Evolutionary conservation across 2,888 invertebrate species (phyloP), one percentile per base, ranked within the genome.

Genomic region (Leucophenga montana): DNA sequence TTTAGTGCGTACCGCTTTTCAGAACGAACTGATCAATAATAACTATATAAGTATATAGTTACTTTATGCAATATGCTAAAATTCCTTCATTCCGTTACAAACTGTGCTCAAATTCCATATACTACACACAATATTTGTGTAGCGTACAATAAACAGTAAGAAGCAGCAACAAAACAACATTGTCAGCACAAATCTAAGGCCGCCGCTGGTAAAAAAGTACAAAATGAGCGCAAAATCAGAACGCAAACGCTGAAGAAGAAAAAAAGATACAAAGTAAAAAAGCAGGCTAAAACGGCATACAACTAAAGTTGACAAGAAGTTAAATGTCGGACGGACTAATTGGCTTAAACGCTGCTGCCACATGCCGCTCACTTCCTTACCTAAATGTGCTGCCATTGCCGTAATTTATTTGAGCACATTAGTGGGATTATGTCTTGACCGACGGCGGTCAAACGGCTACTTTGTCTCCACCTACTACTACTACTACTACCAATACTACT

Each of bases 281-380:
- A 73, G 74, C 72, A 69, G 75, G 69, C 75, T 18, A 68, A 70
- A 66, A 72, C 76, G 73, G 73, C 61, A 73, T 73, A 74, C 81
- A 77, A 84, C 79, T 83, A 84, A 85, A 82, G 85, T 84, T 82
- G 82, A 83, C 85, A 87, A 81, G 86, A 87, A 87, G 83, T 85
- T 85, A 86, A 87, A 86, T 84, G 87, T 84, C 86, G 85, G 83
- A 85, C 85, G 86, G 86, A 86, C 86, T 86, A 86, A 86, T 86
- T 86, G 86, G 86, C 86, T 87, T 87, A 82, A 82, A 82, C 82
- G 82, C 77, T 82, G 85, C 61, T 61, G 13, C 18, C n/a, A 20
- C 62, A 59, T 22, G 57, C 54, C 18, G 2, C 27, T 27, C 27
- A 22, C 59, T 33, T 9, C n/a, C 59, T 4, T 27, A 27, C 2